Conservation (phyloP, 2,113 vertebrate species). For the Cygnus buccinator region DNA sequence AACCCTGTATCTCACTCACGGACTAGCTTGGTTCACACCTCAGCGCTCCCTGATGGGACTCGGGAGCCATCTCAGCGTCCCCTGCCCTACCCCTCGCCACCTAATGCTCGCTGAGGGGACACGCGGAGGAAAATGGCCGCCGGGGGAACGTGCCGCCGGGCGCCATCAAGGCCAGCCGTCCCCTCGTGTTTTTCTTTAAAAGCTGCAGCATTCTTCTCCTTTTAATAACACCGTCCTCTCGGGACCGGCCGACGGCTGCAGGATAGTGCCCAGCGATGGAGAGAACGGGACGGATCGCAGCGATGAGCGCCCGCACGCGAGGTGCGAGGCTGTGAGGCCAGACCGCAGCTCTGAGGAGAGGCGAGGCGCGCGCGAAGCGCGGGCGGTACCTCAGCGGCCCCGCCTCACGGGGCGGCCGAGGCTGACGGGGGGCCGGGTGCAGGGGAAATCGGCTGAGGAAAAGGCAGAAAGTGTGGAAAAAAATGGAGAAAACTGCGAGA, state of each 20-base stretch:
- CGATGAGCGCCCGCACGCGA: too few relatives aligned
- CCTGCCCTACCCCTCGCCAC: accelerated
- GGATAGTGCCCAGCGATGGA: accelerated
- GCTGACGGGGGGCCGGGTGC: too few relatives aligned
- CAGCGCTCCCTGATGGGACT: accelerated
- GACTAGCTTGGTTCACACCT: accelerated
- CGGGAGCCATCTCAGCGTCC: accelerated
- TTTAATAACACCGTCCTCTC: background rate
- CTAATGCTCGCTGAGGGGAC: too few relatives aligned
- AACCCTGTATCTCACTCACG: background rate
- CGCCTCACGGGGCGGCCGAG: accelerated
- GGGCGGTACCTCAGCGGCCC: background rate
- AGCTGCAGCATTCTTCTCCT: too few relatives aligned
- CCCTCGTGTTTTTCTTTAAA: background rate
- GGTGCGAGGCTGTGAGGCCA: too few relatives aligned
- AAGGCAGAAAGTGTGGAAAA: background rate
- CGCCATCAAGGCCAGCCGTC: background rate
- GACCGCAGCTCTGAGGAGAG: too few relatives aligned
- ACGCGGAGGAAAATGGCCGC: background rate
- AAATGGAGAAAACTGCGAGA: background rate
- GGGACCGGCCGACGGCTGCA: background rate
- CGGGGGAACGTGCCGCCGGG: accelerated
- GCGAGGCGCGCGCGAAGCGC: too few relatives aligned
- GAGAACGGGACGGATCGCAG: too few relatives aligned
- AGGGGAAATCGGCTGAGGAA: too few relatives aligned